Base-by-base conservation (phyloP, 2,888 invertebrate species). In the Ypsolopha sequella region DNA sequence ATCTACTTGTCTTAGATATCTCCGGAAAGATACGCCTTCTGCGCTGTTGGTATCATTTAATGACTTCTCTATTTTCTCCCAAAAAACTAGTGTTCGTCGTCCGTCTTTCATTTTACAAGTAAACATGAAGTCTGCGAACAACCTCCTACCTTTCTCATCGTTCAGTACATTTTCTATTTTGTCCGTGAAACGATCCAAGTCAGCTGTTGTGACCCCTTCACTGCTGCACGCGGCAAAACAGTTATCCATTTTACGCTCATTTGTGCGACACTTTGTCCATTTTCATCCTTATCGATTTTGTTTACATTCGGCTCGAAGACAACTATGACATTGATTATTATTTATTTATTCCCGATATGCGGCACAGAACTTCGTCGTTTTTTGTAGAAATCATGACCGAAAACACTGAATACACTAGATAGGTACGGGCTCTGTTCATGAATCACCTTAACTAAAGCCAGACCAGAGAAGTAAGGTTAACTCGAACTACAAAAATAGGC, bases 171-270 rank as follows among this genome's bases (percentile, higher is more conserved):
- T 87, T 65, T 88, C 86, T 57, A 88, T 82, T 66, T 73, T 82
- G 59, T 88, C 87, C 52, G 87, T 86, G 57, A 74, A 87, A 41
- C 86, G 78, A 60, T 87, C 87, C 58, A 87, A 77, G 61, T 88
- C 88, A 7, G 82, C 72, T 64, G 76, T 81, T 44, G 81, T 81
- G 53, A 86, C 66, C 50, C 78, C 76, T 65, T 80, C 80, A 48
- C 70, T 68, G 62, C 84, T 78, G 67, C 85, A 87, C 49, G 77
- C 78, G 56, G 68, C 73, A 58, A 86, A 84, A 76, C 87, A 87
- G 62, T 80, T 76, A 66, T 81, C 85, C 87, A 86, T 86, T 63
- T 65, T 78, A 62, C 52, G 63, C 56, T 69, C 69, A 73, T 76
- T 68, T 68, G 60, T 56, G 54, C 60, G 61, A 61, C 62, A 66